Evolutionary conservation across 1,140 invertebrate species (phyloP).

Genomic region (Chymomyza costata): DNA sequence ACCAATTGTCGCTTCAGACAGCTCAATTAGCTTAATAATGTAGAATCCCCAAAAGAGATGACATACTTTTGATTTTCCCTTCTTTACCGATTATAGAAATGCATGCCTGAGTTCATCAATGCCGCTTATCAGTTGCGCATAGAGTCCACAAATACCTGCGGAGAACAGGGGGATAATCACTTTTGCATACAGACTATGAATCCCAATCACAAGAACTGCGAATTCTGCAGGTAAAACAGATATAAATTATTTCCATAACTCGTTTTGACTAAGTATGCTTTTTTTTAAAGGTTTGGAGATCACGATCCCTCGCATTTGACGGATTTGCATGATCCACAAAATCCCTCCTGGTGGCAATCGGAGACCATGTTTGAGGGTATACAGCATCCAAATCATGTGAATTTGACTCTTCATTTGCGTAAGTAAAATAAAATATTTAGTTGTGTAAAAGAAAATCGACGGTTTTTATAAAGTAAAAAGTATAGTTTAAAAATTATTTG

Average conservation of each 20-base stretch:
- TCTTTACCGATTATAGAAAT: conserved; percentile 81
- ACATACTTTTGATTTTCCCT: not conserved
- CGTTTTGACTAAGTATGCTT: not conserved
- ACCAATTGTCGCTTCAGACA: too few relatives aligned
- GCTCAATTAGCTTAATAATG: too few relatives aligned
- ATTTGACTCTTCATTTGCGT: conserved; percentile 93
- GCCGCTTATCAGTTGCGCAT: conserved; percentile 92
- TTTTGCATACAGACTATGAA: conserved; percentile 93
- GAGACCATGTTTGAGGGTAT: conserved; percentile 96
- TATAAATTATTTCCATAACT: not conserved
- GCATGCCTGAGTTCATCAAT: conserved; percentile 97
- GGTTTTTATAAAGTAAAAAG: not conserved
- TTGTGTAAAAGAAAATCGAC: too few relatives aligned
- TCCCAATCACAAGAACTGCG: conserved; percentile 77
- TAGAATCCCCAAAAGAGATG: not conserved
- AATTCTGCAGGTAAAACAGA: conserved; percentile 71
- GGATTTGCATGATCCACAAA: conserved; percentile 90
- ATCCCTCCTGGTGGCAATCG: conserved; percentile 98
- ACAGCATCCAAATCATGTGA: conserved; percentile 92
- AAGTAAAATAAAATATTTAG: conserved; percentile 69
- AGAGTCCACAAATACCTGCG: conserved; percentile 97
- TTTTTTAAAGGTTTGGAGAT: conserved; percentile 41
- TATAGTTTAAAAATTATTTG: not conserved
- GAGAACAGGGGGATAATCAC: conserved; percentile 83
- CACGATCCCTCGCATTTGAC: conserved; percentile 83